These are phyloP conservation scores for Furcula furcula DNA, from an alignment of 2,888 invertebrate genomes.

Conservation along the genomic window DNA sequence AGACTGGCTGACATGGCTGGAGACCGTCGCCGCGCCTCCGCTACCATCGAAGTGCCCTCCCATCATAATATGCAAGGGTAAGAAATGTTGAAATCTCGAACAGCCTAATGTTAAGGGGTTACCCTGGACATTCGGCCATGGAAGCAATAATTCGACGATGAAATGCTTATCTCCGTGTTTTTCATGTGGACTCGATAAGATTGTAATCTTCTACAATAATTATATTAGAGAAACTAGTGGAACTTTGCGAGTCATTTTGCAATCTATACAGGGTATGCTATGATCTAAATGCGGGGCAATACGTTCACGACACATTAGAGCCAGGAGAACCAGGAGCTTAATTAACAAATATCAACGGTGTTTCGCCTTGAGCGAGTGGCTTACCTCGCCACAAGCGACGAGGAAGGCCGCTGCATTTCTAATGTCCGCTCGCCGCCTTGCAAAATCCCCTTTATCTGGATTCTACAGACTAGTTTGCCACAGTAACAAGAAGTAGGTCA, in stretches of 20 bases:
- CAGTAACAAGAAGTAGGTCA: slow-evolving; percentile 39
- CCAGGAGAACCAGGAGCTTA: slow-evolving; percentile 45
- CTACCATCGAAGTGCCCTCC: slow-evolving; percentile 91
- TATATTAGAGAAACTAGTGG: too few relatives aligned
- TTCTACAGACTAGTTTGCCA: slow-evolving; percentile 35
- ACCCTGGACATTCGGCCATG: too few relatives aligned
- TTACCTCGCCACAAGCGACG: slow-evolving; percentile 62
- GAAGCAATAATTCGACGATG: too few relatives aligned
- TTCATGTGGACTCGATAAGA: too few relatives aligned
- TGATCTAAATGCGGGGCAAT: slow-evolving; percentile 19
- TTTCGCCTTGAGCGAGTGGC: slow-evolving; percentile 66
- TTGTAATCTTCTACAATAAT: too few relatives aligned
- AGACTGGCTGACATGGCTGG: slow-evolving; percentile 96
- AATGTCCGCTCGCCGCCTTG: slow-evolving; percentile 55
- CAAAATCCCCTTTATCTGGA: slow-evolving; percentile 49
- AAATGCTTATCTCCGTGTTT: too few relatives aligned
- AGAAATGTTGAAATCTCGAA: too few relatives aligned
- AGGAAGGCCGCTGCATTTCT: slow-evolving; percentile 72
- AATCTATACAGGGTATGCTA: too few relatives aligned
- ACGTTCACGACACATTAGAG: slow-evolving; percentile 28
- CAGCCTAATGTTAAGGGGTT: too few relatives aligned
- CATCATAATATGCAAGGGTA: slow-evolving; percentile 84
- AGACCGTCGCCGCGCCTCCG: slow-evolving; percentile 90
- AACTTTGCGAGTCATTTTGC: too few relatives aligned
- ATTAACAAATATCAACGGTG: slow-evolving; percentile 62